Evolutionary conservation across 2,113 vertebrate genomes (phyloP), one percentile per base, ranked within the genome.

Genomic region (Paramormyrops kingsleyae): DNA sequence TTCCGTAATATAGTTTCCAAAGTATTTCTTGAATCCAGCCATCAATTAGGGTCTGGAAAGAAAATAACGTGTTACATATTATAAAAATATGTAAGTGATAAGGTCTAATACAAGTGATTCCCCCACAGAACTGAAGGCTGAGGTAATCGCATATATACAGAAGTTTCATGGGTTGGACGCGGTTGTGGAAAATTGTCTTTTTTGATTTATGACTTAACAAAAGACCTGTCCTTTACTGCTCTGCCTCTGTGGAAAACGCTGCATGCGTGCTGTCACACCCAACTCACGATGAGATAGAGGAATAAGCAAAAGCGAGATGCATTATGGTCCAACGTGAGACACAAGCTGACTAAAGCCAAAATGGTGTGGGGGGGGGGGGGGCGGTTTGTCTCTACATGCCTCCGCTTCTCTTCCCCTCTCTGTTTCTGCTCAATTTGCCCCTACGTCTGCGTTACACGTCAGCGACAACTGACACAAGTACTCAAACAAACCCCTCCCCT

Each of bases 271-370:
- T 84, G 56, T 90, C 88, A 87, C 90, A 89, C 53, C 56, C 46
- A 86, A 56, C 70, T 80, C 85, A 85, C 53, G 59, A 80, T 83
- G 90, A 88, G 49, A 74, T 85, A 83, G 74, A 93, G 90, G 91
- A 92, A 95, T 95, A 94, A 95, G 95, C 95, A 94, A 96, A 95
- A 93, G 94, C 93, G 94, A 15, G 93, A 95, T 94, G 94, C 94
- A 94, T 94, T 77, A 91, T 91, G 93, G 92, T 92, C 92, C 95
- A 94, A 95, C 89, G 94, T 94, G 94, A 95, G 94, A 95, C 92
- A 93, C 94, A 95, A 95, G 94, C 95, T 94, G 94, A 91, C 94
- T 96, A 96, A 96, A 96, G 94, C 94, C 95, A 95, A 94, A 70
- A 59, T 59, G 56, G 56, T 21, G 94, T 95, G 95, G 95, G 96